A percentile compares a stretch with the other conserved stretches of the same genome.
Conservation (phyloP, 2,797 vertebrate species). For the Balearica regulorum region DNA sequence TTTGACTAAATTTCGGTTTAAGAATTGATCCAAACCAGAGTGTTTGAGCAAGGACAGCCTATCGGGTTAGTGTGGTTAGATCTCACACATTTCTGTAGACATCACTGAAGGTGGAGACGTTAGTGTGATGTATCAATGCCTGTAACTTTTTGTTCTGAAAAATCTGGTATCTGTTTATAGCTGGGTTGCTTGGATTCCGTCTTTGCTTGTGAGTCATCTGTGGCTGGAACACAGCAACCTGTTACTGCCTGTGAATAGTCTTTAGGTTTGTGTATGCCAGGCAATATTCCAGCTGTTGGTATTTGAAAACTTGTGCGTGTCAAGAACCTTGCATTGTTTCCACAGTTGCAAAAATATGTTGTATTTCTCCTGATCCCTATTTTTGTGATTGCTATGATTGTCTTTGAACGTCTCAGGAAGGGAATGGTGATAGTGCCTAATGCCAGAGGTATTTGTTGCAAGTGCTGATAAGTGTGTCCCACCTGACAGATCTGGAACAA, state of each 20-base stretch:
- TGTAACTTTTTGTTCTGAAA: not conserved
- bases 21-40: not conserved
- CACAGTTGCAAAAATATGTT: not conserved
- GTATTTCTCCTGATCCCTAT: not conserved
- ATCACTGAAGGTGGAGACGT: not conserved
- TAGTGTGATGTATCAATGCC: not conserved
- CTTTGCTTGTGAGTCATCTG: not conserved
- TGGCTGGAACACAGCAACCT: not conserved
- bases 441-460: not conserved
- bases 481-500: not conserved
- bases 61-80: accelerated
- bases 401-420: not conserved
- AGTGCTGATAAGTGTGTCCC: not conserved
- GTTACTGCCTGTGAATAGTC: not conserved
- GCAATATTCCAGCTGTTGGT: not conserved
- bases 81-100: accelerated
- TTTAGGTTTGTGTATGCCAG: not conserved
- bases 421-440: not conserved
- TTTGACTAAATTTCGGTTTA: not conserved
- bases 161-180: not conserved
- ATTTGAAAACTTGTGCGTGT: not conserved
- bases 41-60: not conserved
- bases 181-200: not conserved
- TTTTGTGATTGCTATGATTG: not conserved
- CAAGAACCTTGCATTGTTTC: not conserved